These are phyloP conservation scores for Pterostichus madidus DNA, from an alignment of 2,888 invertebrate species.

Conservation along the genomic window DNA sequence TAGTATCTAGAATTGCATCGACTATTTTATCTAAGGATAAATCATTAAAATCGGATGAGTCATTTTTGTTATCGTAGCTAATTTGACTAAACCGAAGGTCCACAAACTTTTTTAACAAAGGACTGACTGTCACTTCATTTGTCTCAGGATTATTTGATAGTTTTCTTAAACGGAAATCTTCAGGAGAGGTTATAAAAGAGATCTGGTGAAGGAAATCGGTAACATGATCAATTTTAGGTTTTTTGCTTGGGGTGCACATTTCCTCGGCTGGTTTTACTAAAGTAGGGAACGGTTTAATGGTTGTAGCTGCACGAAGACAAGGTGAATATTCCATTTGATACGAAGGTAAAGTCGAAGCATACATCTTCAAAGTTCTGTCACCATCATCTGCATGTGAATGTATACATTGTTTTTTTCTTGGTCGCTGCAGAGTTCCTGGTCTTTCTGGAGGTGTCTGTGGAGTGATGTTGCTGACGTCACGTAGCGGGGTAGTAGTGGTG, in stretches of 20 bases:
- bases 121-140: conserved; percentile 78
- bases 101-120: conserved; percentile 81
- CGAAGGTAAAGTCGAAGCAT: conserved; percentile 78
- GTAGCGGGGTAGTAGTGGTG: conserved; percentile 75
- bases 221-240: conserved; percentile 69
- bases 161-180: conserved; percentile 70
- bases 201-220: conserved; percentile 73
- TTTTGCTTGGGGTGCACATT: conserved; percentile 76
- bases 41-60: conserved; percentile 80
- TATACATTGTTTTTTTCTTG: conserved; percentile 12
- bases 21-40: conserved; percentile 81
- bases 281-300: conserved; percentile 67
- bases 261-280: conserved; percentile 67
- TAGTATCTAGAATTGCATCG: conserved; percentile 82
- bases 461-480: conserved; percentile 83
- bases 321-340: conserved; percentile 81
- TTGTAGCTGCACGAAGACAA: conserved; percentile 74
- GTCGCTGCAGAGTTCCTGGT: background rate
- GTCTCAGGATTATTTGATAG: conserved; percentile 64
- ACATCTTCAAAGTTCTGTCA: conserved; percentile 71
- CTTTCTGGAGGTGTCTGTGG: conserved; percentile 72
- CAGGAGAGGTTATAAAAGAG: conserved; percentile 72
- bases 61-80: conserved; percentile 74
- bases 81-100: conserved; percentile 80
- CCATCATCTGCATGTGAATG: background rate